Base-by-base conservation (phyloP, 2,888 invertebrate genomes). In the Junonia oenone region DNA sequence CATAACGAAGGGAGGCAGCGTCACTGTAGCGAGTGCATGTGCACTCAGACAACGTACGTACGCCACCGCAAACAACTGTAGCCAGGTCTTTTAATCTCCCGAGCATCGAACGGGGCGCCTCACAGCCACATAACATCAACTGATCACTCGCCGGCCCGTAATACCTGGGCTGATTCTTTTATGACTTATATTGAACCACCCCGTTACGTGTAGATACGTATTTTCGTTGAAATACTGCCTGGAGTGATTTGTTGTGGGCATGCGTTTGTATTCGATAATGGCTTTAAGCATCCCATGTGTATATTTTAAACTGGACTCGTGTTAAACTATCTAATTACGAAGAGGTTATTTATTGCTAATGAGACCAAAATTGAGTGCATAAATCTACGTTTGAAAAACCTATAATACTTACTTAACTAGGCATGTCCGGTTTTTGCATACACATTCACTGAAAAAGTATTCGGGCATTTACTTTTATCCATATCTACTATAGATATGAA, bases 31-130 rank as follows among this genome's bases (percentile, higher is more conserved):
- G 74, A 72, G 73, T 74, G 78, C 72, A 78, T 76, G 75, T 78
- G 80, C 75, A 78, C 49, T 52, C 49, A 57, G 51, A 48, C 57
- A 70, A 63, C 65, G 61, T 63, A 62, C 62, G 57, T 52, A 52
- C 65, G 59, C 64, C 61, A 67, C 82, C 78, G 76, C 81, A 78
- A 82, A 83, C 83, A 79, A 82, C 77, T 82, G 82, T 73, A 33
- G 31, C 46, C 47, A 68, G 76, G 81, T 80, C 78, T 87, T 87
- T 87, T 87, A 86, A 86, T 86, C 80, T 81, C 71, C 79, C 81
- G 78, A 78, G 77, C 72, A 50, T 57, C 60, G 55, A 59, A 63
- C 57, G 55, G 54, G 55, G 45, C 52, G 48, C 56, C 47, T 59
- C 31, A 51, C 55, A 49, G 45, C 22, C 55, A 56, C 48, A 19